Evolutionary conservation across 1,140 invertebrate genomes (phyloP).

Genomic region (Orchestia grillus): DNA sequence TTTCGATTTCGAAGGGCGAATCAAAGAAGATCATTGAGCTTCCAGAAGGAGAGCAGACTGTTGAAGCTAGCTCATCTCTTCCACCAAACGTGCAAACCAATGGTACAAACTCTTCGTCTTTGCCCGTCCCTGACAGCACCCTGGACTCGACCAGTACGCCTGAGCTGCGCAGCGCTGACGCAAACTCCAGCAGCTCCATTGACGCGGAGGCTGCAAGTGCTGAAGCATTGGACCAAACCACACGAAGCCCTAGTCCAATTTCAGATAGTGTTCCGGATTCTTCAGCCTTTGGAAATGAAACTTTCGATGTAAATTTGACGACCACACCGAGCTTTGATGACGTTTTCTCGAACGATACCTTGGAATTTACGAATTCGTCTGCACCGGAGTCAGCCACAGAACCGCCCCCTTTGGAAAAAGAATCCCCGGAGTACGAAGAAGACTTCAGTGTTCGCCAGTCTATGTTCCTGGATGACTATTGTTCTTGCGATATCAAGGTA

Average conservation of each 20-base stretch:
- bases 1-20: not conserved
- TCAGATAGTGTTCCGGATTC: not conserved
- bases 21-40: not conserved
- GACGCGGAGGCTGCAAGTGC: too few relatives aligned
- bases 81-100: slow-evolving; percentile 1
- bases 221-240: not conserved
- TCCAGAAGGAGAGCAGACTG: not conserved
- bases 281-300: not conserved
- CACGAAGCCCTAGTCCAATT: not conserved
- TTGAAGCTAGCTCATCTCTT: not conserved
- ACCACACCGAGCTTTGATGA: not conserved
- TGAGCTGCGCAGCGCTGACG: not conserved
- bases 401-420: not conserved
- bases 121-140: not conserved
- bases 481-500: slow-evolving; percentile 71
- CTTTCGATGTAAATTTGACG: not conserved
- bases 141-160: not conserved
- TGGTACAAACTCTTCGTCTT: slow-evolving; percentile 24
- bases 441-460: slow-evolving; percentile 2
- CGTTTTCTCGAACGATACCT: not conserved
- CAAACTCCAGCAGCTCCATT: not conserved
- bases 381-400: slow-evolving; percentile 4
- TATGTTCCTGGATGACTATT: slow-evolving; percentile 64
- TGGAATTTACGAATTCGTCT: slow-evolving; percentile 6
- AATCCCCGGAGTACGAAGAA: not conserved